Evolutionary conservation across 23 tunicate genomes (phyloP), one percentile per base, ranked within the genome.

Genomic region (Botrylloides violaceus): DNA sequence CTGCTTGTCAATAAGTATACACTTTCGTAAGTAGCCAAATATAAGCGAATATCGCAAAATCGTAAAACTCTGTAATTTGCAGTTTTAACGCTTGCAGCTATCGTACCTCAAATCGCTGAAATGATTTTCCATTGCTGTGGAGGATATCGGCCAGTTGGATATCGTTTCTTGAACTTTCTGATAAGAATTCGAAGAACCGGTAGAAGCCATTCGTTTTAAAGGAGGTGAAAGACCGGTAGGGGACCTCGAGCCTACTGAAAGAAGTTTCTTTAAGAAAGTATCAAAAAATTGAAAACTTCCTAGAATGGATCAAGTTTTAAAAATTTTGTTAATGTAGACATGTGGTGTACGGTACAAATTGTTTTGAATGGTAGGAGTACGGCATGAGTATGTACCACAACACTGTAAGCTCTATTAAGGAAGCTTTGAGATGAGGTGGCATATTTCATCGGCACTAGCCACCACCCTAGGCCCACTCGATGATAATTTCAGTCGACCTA

Each of bases 211-310:
- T 43, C 53, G 53, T 43, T 43, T 43, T 15, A 43, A 7, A 43
- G 53, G 53, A 43, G 53, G 53, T 15, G 53, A 43, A 43, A 43
- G 53, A 43, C 53, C 53, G 53, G 53, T 7, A 7, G 53, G 53
- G 53, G 53, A 43, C 53, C 53, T 43, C 53, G 9, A 15, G 53
- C 53, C 53, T 43, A 43, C 53, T 43, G 53, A 43, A 43, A 43
- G 15, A 15, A 43, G 15, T 43, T 43, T 43, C 15, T 43, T 43
- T 15, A n/a, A n/a, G n/a, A n/a, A n/a, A n/a, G n/a, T n/a, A 47
- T 12, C 12, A 47, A 47, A 47, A 47, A 12, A 47, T 47, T 47
- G 12, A 47, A 47, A 47, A 47, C 18, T 47, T 18, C 18, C 18
- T 12, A 47, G 12, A 12, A 12, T 47, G 18, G 18, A 18, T 12